Evolutionary conservation across 2,888 invertebrate species (phyloP).

Genomic region (Pseudococcus longispinus): DNA sequence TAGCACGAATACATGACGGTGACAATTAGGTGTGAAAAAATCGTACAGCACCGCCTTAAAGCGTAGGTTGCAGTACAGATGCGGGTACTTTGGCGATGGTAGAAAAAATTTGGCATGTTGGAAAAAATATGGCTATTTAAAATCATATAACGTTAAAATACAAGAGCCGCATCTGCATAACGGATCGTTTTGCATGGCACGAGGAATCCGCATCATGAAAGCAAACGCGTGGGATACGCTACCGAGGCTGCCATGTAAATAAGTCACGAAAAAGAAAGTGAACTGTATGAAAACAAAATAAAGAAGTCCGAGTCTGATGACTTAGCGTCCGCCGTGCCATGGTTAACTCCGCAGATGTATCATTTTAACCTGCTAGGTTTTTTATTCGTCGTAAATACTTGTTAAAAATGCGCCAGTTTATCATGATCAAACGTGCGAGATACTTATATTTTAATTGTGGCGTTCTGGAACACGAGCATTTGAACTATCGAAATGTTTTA

Average conservation of each 20-base stretch:
- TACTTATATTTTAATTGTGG: background rate
- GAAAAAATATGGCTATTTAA: slow-evolving; percentile 9
- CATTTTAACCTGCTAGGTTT: background rate
- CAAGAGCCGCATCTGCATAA: slow-evolving; percentile 17
- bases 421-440: background rate
- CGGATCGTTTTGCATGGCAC: background rate
- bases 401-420: background rate
- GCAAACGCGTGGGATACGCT: slow-evolving; percentile 40
- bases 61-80: background rate
- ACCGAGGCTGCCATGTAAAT: slow-evolving; percentile 42
- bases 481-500: background rate
- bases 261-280: slow-evolving; percentile 46
- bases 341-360: background rate
- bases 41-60: background rate
- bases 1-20: background rate
- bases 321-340: background rate
- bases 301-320: slow-evolving; percentile 19
- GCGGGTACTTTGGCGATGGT: background rate
- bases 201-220: background rate
- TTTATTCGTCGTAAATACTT: background rate
- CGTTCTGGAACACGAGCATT: background rate
- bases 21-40: slow-evolving; percentile 26
- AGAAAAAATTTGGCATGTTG: slow-evolving; percentile 2
- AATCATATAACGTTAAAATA: background rate
- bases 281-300: slow-evolving; percentile 38